These are phyloP conservation scores for Chlorodrepanis virens DNA, from an alignment of 2,113 vertebrate genomes.

Conservation along the genomic window DNA sequence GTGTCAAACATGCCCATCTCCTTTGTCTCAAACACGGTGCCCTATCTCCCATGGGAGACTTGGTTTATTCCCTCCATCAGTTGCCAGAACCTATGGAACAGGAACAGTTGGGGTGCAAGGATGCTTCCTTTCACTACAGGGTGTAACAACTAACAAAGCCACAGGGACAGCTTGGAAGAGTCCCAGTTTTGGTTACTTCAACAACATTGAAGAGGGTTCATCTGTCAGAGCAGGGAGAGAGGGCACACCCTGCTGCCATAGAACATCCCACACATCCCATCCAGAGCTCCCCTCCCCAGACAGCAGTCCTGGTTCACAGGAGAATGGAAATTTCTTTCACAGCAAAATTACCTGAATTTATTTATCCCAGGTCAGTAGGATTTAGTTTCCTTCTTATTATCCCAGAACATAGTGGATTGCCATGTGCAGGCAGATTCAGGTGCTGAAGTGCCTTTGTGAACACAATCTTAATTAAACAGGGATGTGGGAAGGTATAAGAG, in stretches of 20 bases:
- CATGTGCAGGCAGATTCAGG: neutral
- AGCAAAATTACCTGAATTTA: neutral
- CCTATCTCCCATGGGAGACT: too few relatives aligned
- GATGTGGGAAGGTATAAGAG: neutral
- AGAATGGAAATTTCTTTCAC: neutral
- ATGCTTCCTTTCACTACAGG: neutral
- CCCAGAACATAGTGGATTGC: neutral
- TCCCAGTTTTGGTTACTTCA: neutral
- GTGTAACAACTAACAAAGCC: neutral
- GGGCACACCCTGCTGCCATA: accelerated
- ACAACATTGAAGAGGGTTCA: neutral
- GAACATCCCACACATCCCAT: neutral
- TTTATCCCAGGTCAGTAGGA: neutral
- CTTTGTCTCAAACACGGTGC: neutral
- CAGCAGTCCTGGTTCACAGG: neutral
- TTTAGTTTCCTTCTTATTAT: neutral
- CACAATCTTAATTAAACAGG: neutral
- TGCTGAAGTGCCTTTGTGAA: neutral
- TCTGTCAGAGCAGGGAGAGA: neutral
- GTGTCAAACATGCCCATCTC: accelerated
- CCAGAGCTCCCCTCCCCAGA: neutral
- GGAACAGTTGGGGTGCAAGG: neutral
- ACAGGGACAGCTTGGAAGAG: neutral
- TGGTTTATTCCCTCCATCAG: neutral
- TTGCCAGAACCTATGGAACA: neutral